Evolutionary conservation across 2,113 vertebrate species (phyloP), one percentile per base, ranked within the genome.

Genomic region (Microtus richardsoni): DNA sequence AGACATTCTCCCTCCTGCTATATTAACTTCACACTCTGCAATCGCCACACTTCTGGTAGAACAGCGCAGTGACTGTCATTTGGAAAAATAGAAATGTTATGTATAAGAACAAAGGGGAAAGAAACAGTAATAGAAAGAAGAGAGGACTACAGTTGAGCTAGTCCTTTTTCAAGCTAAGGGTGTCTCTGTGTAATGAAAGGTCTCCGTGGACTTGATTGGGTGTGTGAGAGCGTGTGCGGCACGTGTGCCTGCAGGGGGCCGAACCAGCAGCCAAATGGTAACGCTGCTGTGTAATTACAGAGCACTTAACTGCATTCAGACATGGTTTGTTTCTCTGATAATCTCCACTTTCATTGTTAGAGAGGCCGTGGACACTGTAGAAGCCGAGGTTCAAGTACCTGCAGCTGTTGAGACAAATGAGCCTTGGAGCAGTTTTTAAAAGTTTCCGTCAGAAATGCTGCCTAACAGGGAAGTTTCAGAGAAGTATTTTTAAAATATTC

Each of bases 391-490:
- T 98, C 95, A 97, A 98, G 98, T 88, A 98, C 96, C 98, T 98
- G 96, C 98, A 98, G 98, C 98, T 98, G 98, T 88, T 96, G 95
- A 98, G 98, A 85, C 91, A 96, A 97, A 91, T 97, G 88, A 98
- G 90, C n/a, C 94, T 89, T 71, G 91, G 90, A 93, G 92, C 91
- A 90, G 75, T 77, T 93, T 89, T 44, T 26, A 22, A 36, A 80
- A 95, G 41, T 62, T 96, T 96, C 94, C 93, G n/a, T 0, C 62
- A 95, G 92, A 54, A 97, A 70, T 24, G 44, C 75, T 82, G 70
- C 2, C 91, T 78, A 86, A 97, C 58, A 95, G 79, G 71, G 88
- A 95, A 95, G 60, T 19, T 90, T 71, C 89, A 97, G 39, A 88
- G 44, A 97, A 68, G 93, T 91, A 47, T 78, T 92, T 88, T 73